A percentile compares a stretch with the other conserved stretches of the same genome.
Conservation (phyloP, 2,797 vertebrate genomes). For the Neosilurus hyrtlii region DNA sequence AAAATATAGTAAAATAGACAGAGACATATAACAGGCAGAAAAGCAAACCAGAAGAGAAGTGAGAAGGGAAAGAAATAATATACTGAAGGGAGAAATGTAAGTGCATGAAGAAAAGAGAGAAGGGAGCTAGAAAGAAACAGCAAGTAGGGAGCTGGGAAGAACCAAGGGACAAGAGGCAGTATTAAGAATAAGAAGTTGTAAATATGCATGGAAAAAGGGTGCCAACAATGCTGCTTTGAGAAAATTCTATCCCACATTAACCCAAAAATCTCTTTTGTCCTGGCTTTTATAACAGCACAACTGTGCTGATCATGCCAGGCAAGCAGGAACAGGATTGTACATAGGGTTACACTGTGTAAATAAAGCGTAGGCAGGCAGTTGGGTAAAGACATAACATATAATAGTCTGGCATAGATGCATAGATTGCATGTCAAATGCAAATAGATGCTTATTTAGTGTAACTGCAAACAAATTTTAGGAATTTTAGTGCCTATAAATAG, state of each 20-base stretch:
- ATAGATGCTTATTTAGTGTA: background rate
- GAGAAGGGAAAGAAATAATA: background rate
- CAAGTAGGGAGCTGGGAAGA: slow-evolving; percentile 9
- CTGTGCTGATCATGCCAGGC: background rate
- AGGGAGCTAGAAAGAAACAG: background rate
- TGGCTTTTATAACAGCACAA: slow-evolving; percentile 22
- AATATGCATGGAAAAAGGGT: slow-evolving; percentile 3
- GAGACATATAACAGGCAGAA: background rate
- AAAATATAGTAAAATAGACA: background rate
- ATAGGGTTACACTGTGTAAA: background rate
- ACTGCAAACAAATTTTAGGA: background rate
- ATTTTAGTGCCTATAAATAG: background rate
- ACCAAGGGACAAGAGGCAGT: slow-evolving; percentile 1
- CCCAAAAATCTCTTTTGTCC: slow-evolving; percentile 30
- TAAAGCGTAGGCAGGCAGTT: background rate
- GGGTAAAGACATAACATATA: background rate
- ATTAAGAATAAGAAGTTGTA: background rate
- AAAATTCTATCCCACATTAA: slow-evolving; percentile 41
- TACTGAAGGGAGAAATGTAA: background rate
- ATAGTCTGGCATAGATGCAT: too few relatives aligned
- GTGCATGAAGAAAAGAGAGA: background rate
- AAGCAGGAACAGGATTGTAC: background rate
- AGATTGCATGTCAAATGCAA: background rate
- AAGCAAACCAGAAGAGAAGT: background rate
- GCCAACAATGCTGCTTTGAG: slow-evolving; percentile 46